Base-by-base conservation (phyloP, 1,140 invertebrate species). In the Aphis gossypii region DNA sequence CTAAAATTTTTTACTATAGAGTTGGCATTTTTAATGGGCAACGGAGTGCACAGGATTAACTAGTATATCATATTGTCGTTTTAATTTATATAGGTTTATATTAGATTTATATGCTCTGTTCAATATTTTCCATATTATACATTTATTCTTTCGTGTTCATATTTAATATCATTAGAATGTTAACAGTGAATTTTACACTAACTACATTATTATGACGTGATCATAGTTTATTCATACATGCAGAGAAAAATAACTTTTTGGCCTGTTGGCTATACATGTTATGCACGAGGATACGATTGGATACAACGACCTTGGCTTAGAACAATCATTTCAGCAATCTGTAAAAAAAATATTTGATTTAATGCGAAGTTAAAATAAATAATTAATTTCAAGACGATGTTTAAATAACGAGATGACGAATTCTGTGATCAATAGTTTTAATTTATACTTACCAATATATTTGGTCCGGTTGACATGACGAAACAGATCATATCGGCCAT, bases 311-410 rank as follows among this genome's bases (percentile, higher is more conserved):
- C 90, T 82, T 51, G 68, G 51, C 90, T 92, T n/a, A 92, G n/a
- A 25, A 92, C 90, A 38, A 92, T 30, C 44, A 92, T 92, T 92
- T 92, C 90, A 41, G 90, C 90, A 23, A 92, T 92, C 90, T 92
- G 41, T 44, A 90, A 90, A 90, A 90, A 90, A 38, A 5, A 20
- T 51, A 51, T 35, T 9, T 23, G 18, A 35, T 11, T 51, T 18
- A 21, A 35, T 88, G 48, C 30, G 1, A n/a, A n/a, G 18, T 20
- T 88, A 88, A 35, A 35, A 84, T 84, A 84, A 41, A 44, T 41
- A 84, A 23, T 51, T 51, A 51, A 51, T 18, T 18, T 18, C 48
- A 51, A 51, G 38, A 41, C 35, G 25, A 38, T n/a, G 82, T 38
- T 83, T 41, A 18, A 83, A 38, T 41, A 7, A 20, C 8, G 2